Evolutionary conservation across 2,888 invertebrate species (phyloP).

Genomic region (Eupithecia inturbata): DNA sequence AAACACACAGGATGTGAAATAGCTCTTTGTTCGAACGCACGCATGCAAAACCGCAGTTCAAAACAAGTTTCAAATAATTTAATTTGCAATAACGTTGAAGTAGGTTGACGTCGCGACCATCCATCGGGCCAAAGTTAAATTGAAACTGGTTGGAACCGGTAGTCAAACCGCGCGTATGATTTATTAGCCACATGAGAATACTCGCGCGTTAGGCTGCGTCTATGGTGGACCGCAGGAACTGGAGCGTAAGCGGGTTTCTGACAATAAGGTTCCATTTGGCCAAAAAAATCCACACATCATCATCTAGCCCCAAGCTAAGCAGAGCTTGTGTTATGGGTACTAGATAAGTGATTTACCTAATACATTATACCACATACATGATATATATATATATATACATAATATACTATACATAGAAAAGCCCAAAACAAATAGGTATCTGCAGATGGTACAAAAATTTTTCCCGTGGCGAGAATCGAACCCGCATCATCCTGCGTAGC

Average conservation of each 20-base stretch:
- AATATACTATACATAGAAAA: too few relatives aligned
- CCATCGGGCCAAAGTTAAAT: conserved; percentile 72
- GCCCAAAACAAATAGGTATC: too few relatives aligned
- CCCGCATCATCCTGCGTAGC: too few relatives aligned
- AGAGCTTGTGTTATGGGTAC: too few relatives aligned
- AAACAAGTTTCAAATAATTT: conserved; percentile 15
- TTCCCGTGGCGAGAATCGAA: too few relatives aligned
- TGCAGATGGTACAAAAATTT: too few relatives aligned
- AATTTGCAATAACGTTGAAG: conserved; percentile 36
- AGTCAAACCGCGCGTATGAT: conserved; percentile 75
- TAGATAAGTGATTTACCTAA: too few relatives aligned
- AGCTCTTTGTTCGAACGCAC: neutral
- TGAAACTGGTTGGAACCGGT: conserved; percentile 69
- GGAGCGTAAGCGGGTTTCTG: neutral
- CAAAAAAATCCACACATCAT: too few relatives aligned
- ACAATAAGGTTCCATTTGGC: neutral
- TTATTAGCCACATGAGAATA: conserved; percentile 76
- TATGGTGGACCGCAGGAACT: neutral
- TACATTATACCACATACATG: too few relatives aligned
- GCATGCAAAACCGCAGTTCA: neutral
- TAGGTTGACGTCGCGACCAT: conserved; percentile 57
- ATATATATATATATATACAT: too few relatives aligned
- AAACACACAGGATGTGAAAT: neutral
- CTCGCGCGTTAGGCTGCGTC: neutral
- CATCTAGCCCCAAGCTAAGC: too few relatives aligned